A percentile compares a stretch with the other conserved stretches of the same genome.
Conservation (phyloP, 2,113 vertebrate species). For the Psilopsiagon aurifrons region DNA sequence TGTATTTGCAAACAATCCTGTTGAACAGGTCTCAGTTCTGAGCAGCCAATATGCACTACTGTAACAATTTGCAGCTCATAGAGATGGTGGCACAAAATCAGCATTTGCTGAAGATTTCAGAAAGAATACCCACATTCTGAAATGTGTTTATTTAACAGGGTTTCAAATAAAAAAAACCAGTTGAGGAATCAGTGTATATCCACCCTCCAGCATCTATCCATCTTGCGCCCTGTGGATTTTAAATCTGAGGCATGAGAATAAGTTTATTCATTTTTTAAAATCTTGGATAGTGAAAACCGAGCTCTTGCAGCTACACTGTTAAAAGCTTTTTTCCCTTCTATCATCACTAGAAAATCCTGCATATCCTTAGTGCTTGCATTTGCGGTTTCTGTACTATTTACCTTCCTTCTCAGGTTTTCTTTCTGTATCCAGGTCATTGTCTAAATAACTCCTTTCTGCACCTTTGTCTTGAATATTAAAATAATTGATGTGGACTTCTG, state of each 20-base stretch:
- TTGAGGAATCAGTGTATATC: neutral
- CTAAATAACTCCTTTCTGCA: neutral
- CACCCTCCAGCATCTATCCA: neutral
- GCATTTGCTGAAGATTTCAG: neutral
- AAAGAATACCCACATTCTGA: neutral
- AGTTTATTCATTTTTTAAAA: neutral
- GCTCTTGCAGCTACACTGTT: neutral
- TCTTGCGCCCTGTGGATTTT: neutral
- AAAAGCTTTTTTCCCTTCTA: conserved; percentile 20
- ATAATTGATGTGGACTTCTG: neutral
- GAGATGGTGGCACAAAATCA: neutral
- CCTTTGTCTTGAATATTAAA: neutral
- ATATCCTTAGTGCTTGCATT: neutral
- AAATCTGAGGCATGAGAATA: neutral
- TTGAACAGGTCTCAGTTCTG: neutral
- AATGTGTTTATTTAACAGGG: conserved; percentile 9
- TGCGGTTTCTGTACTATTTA: neutral
- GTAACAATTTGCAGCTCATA: neutral
- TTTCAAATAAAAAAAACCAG: conserved; percentile 22
- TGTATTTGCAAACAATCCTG: neutral
- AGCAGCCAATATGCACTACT: neutral
- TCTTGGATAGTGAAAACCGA: neutral
- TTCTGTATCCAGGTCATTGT: neutral
- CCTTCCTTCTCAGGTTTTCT: neutral
- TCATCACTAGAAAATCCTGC: neutral